Evolutionary conservation across 2,113 vertebrate species (phyloP).

Genomic region (Pardalotus punctatus): DNA sequence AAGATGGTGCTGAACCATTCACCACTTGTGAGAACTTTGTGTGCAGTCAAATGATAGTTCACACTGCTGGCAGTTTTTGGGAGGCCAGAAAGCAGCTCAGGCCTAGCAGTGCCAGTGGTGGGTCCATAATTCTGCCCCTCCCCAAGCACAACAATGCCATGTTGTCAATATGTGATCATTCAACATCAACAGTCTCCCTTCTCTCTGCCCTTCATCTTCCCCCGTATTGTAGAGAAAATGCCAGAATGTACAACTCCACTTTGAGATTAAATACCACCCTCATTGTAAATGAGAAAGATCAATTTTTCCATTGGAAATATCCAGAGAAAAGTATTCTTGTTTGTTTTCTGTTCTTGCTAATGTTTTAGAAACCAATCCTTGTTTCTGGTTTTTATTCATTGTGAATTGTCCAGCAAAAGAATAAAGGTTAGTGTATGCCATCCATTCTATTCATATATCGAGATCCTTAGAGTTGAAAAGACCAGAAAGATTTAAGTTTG

Average conservation of each 20-base stretch:
- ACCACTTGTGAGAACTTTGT: not conserved
- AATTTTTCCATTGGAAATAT: not conserved
- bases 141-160: conserved; percentile 19
- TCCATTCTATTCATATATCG: not conserved
- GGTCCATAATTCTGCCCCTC: not conserved
- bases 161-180: conserved; percentile 52
- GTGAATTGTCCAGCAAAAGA: not conserved
- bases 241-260: not conserved
- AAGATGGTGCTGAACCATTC: not conserved
- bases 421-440: not conserved
- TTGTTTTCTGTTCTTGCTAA: not conserved
- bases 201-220: not conserved
- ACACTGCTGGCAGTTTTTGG: not conserved
- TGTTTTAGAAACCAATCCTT: not conserved
- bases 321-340: not conserved
- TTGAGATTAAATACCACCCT: conserved; percentile 44
- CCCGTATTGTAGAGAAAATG: conserved; percentile 1
- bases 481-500: not conserved
- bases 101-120: not conserved
- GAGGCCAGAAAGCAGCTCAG: not conserved
- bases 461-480: not conserved
- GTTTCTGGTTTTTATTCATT: not conserved
- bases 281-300: not conserved
- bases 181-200: conserved; percentile 1
- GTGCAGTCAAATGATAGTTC: not conserved